Evolutionary conservation across 2,888 invertebrate genomes (phyloP).

Genomic region (Clunio marinus): DNA sequence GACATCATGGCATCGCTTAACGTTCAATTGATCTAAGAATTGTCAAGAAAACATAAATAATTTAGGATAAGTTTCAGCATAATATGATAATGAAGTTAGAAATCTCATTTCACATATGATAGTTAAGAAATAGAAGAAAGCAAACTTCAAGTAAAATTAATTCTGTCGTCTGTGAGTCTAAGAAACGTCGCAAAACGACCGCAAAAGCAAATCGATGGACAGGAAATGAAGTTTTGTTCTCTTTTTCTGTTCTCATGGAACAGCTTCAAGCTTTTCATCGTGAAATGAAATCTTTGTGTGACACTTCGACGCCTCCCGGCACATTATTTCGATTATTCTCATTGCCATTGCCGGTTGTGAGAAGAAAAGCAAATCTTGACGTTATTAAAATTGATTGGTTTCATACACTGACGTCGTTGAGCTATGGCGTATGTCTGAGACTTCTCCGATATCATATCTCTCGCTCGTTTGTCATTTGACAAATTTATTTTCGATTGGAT

Average conservation of each 20-base stretch:
- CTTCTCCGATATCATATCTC: slow-evolving; percentile 1
- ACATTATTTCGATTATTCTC: slow-evolving; percentile 1
- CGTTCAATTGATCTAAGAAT: no score
- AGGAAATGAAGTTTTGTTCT: slow-evolving; percentile 36
- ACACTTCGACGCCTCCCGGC: slow-evolving; percentile 13
- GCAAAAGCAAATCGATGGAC: slow-evolving; percentile 3
- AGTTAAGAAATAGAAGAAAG: no score
- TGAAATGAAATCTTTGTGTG: background rate
- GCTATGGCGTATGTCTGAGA: background rate
- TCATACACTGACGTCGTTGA: no score
- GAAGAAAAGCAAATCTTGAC: background rate
- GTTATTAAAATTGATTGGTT: slow-evolving; percentile 7
- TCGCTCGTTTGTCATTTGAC: background rate
- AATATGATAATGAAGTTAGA: no score
- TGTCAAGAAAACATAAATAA: no score
- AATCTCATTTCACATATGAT: no score
- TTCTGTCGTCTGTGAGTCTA: slow-evolving; percentile 22
- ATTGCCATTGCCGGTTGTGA: background rate
- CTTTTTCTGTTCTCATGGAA: no score
- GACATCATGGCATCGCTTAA: no score
- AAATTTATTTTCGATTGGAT: slow-evolving; percentile 12
- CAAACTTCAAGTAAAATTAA: background rate
- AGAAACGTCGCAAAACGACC: background rate
- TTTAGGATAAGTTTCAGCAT: no score
- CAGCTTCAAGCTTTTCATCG: no score